Conservation (phyloP, 53 echinoderm and acorn worm species). For the Arbacia lixula region DNA sequence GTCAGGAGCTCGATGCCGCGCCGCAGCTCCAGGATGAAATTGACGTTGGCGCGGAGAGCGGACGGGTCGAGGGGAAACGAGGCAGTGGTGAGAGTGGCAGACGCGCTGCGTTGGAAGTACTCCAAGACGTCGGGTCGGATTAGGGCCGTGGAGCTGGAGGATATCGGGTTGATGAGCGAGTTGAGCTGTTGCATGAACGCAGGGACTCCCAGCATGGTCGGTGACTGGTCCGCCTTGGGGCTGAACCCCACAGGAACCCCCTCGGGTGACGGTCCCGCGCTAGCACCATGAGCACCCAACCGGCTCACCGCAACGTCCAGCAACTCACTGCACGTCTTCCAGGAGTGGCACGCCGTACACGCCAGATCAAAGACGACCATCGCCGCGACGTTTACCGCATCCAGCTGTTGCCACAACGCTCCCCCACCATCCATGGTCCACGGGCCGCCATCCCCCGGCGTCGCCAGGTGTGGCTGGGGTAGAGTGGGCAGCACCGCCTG, state of each 20-base stretch:
- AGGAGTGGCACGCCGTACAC: slow-evolving; percentile 74
- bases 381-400: slow-evolving; percentile 60
- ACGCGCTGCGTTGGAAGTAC: slow-evolving; percentile 53
- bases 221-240: slow-evolving; percentile 54
- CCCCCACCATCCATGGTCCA: not conserved
- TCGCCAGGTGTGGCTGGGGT: slow-evolving; percentile 37
- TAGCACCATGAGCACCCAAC: slow-evolving; percentile 54
- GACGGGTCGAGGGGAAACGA: slow-evolving; percentile 63
- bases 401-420: slow-evolving; percentile 55
- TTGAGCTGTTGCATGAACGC: slow-evolving; percentile 73
- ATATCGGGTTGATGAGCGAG: slow-evolving; percentile 52
- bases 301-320: slow-evolving; percentile 75
- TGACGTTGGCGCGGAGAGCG: slow-evolving; percentile 62
- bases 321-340: slow-evolving; percentile 73
- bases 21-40: slow-evolving; percentile 56
- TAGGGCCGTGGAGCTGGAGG: slow-evolving; percentile 56
- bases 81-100: slow-evolving; percentile 60
- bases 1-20: slow-evolving; percentile 33
- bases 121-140: slow-evolving; percentile 64
- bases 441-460: not conserved
- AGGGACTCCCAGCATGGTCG: slow-evolving; percentile 58
- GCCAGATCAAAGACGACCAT: slow-evolving; percentile 91
- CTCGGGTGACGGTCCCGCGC: not conserved
- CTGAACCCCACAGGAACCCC: not conserved
- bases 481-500: slow-evolving; percentile 67